These are phyloP conservation scores for Tetragnatha versicolor DNA, from an alignment of 1,140 invertebrate species.

Conservation along the genomic window DNA sequence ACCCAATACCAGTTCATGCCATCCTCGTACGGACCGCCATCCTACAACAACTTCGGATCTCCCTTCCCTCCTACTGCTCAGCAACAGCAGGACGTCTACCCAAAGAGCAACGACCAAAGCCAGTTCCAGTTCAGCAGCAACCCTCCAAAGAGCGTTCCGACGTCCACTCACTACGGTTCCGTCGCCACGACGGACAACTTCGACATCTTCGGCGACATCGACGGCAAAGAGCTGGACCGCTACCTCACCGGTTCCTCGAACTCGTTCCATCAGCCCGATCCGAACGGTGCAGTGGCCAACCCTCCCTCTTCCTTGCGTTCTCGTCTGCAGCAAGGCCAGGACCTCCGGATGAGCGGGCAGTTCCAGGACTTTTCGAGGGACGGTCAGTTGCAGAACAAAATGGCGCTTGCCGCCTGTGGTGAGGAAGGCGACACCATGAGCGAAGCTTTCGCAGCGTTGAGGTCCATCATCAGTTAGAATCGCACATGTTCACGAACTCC, in stretches of 20 bases:
- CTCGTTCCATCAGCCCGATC: neutral
- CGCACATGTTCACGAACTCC: no score
- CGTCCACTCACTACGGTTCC: neutral
- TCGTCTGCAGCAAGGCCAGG: neutral
- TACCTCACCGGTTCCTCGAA: slow-evolving; percentile 13
- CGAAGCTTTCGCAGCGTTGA: slow-evolving; percentile 44
- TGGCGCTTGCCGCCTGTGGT: neutral
- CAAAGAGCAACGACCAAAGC: neutral
- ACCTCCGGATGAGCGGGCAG: neutral
- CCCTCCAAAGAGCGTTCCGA: neutral
- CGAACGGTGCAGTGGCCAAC: neutral
- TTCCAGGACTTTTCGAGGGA: slow-evolving; percentile 37
- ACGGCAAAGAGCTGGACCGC: slow-evolving; percentile 48
- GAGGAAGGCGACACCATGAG: slow-evolving; percentile 45
- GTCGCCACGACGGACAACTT: neutral
- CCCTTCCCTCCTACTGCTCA: no score
- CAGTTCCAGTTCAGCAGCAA: neutral
- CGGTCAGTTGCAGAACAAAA: slow-evolving; percentile 18
- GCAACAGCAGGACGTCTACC: slow-evolving; percentile 9
- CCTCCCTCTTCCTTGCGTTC: neutral
- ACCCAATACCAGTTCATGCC: slow-evolving; percentile 38
- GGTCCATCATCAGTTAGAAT: slow-evolving; percentile 45
- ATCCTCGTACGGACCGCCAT: neutral
- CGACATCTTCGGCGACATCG: slow-evolving; percentile 45
- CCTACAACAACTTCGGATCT: slow-evolving; percentile 17